Conservation (phyloP, 2,113 vertebrate species). For the Prinia subflava region DNA sequence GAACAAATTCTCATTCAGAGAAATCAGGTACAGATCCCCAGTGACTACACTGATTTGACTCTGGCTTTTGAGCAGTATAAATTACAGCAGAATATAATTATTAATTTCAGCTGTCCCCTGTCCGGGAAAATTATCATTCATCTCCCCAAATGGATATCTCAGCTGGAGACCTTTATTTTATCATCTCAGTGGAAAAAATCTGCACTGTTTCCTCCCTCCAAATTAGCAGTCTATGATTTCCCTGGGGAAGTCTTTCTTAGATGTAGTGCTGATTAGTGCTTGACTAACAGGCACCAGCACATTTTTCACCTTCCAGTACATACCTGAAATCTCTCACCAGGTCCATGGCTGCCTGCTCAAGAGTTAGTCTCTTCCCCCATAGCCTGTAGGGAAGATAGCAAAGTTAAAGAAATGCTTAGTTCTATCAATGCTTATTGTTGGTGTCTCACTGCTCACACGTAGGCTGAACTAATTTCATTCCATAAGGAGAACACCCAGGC, state of each 20-base stretch:
- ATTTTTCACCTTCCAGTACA: not conserved
- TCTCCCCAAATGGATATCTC: not conserved
- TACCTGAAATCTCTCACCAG: constrained; percentile 14
- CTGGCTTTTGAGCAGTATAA: not conserved
- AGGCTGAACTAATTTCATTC: not conserved
- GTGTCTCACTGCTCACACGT: not conserved
- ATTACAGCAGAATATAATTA: not conserved
- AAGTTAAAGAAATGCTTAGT: not conserved
- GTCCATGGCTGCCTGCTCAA: not conserved
- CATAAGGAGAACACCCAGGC: not conserved
- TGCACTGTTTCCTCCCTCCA: not conserved
- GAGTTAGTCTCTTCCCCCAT: constrained; percentile 19
- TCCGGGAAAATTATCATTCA: constrained; percentile 4
- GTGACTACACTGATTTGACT: not conserved
- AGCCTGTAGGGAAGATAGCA: not conserved
- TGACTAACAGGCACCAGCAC: not conserved
- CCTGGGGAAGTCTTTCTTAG: not conserved
- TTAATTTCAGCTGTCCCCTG: constrained; percentile 4
- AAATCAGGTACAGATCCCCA: constrained; percentile 2
- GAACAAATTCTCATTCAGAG: not conserved
- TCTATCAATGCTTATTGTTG: not conserved
- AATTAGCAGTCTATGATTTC: constrained; percentile 1
- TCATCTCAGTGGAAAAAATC: not conserved
- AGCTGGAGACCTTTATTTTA: constrained; percentile 22
- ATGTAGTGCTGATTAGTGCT: not conserved